Percentiles rank a stretch among this genome's conserved stretches.
Evolutionary conservation across 2,797 vertebrate genomes (phyloP).

Genomic region (Tenualosa ilisha): DNA sequence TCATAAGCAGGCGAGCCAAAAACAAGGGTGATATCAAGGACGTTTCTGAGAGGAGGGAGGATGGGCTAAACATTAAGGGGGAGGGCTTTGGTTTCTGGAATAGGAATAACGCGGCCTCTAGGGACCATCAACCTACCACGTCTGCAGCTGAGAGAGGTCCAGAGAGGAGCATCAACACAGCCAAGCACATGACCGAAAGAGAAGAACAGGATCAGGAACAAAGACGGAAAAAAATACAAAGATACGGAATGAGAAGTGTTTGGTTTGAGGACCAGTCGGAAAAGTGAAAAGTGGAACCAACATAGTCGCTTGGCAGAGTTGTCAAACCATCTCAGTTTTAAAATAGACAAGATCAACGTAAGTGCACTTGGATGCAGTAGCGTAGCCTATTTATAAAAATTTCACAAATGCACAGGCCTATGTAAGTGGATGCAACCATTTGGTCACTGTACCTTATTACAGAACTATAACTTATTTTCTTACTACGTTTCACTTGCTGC

Average conservation of each 20-base stretch:
- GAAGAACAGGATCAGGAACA: conserved; percentile 1
- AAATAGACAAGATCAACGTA: background rate
- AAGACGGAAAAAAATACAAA: conserved; percentile 53
- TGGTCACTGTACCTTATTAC: background rate
- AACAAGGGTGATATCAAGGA: conserved; percentile 56
- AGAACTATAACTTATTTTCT: conserved; percentile 6
- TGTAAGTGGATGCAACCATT: conserved; percentile 15
- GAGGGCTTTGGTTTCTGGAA: conserved; percentile 59
- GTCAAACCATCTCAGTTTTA: background rate
- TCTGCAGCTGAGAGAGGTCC: conserved; percentile 64
- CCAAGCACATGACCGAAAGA: conserved; percentile 5
- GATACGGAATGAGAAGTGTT: conserved; percentile 31
- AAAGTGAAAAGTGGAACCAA: background rate
- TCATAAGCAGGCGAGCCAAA: conserved; percentile 28
- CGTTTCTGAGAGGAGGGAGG: conserved; percentile 42
- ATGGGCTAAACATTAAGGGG: conserved; percentile 57
- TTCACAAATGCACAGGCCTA: background rate
- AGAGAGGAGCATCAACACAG: conserved; percentile 45
- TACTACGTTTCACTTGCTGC: conserved; percentile 35
- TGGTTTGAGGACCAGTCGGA: background rate
- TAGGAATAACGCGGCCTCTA: conserved; percentile 51
- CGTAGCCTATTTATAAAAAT: conserved; percentile 1
- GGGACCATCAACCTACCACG: conserved; percentile 70
- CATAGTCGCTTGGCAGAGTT: background rate
- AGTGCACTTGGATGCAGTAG: conserved; percentile 7